Percentiles rank a stretch among this genome's conserved stretches.
phyloP scores from a whole-genome alignment of 64 coral and sea anemone species.

The Pocillopora verrucosa region DNA sequence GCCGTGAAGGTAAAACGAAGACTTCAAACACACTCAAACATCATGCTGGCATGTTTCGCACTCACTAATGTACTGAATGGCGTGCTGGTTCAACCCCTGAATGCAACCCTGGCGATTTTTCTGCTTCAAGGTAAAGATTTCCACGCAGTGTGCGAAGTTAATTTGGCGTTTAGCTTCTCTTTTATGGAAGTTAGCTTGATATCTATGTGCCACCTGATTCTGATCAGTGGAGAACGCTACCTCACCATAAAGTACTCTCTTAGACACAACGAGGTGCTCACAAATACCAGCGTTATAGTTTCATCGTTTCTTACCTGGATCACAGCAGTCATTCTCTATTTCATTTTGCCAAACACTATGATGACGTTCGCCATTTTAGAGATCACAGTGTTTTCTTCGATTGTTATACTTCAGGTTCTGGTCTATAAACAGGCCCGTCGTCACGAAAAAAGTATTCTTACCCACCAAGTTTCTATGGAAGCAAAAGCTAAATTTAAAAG shows the following conservation, averaged over 20 bases:
- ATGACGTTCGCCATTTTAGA: background rate
- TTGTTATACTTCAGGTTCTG: background rate
- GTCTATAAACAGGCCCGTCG: background rate
- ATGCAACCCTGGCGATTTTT: background rate
- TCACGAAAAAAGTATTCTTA: background rate
- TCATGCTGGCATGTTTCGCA: background rate
- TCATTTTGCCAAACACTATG: background rate
- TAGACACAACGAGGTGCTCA: background rate
- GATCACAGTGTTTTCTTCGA: background rate
- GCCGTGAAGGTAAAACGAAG: background rate
- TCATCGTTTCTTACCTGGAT: background rate
- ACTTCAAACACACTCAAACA: background rate
- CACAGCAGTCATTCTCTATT: background rate
- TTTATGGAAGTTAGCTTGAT: background rate
- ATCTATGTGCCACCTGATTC: background rate
- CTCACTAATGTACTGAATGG: background rate
- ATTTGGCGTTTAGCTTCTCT: background rate
- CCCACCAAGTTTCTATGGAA: background rate
- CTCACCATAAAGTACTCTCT: background rate
- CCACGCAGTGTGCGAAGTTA: background rate
- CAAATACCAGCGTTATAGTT: background rate
- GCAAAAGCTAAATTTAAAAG: background rate
- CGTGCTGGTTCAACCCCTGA: background rate
- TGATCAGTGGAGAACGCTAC: background rate
- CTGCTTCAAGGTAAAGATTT: background rate